Conservation (phyloP, 2,797 vertebrate species). For the Macroramphosus scolopax region DNA sequence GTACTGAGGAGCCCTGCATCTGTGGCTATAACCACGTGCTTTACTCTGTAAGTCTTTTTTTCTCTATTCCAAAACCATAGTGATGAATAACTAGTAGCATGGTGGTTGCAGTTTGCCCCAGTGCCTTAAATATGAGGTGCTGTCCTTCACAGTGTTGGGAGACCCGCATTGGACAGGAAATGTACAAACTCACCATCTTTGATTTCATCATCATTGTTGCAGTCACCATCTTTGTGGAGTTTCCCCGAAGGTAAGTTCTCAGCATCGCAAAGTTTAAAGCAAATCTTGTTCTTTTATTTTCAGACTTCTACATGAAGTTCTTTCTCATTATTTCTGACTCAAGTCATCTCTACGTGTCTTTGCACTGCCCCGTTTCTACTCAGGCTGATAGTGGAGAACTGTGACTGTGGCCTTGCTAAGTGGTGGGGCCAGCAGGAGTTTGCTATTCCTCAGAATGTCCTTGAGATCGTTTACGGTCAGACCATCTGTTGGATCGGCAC, state of each 20-base stretch:
- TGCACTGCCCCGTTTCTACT: slow-evolving; percentile 3
- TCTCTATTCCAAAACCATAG: background rate
- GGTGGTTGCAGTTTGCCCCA: background rate
- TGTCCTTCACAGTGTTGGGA: slow-evolving; percentile 89
- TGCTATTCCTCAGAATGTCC: slow-evolving; percentile 88
- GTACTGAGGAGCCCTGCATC: slow-evolving; percentile 65
- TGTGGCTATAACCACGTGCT: slow-evolving; percentile 89
- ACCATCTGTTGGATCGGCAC: slow-evolving; percentile 98
- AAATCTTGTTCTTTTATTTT: background rate
- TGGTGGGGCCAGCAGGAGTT: slow-evolving; percentile 92
- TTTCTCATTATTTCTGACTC: no score
- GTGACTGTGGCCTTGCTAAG: slow-evolving; percentile 76
- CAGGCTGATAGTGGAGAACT: slow-evolving; percentile 88
- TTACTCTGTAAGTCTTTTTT: slow-evolving; percentile 84
- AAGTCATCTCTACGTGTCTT: background rate
- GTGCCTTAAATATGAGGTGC: background rate
- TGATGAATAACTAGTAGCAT: background rate
- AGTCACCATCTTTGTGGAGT: slow-evolving; percentile 86
- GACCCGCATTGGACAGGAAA: slow-evolving; percentile 92
- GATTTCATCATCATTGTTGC: slow-evolving; percentile 90
- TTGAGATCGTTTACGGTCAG: slow-evolving; percentile 93
- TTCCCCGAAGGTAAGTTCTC: slow-evolving; percentile 89
- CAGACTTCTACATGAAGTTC: no score
- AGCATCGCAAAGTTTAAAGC: background rate
- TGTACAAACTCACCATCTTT: slow-evolving; percentile 98